Percentiles rank a stretch among this genome's conserved stretches.
These are phyloP conservation scores for Podilymbus podiceps DNA, from an alignment of 2,113 vertebrate species.

Conservation along the genomic window DNA sequence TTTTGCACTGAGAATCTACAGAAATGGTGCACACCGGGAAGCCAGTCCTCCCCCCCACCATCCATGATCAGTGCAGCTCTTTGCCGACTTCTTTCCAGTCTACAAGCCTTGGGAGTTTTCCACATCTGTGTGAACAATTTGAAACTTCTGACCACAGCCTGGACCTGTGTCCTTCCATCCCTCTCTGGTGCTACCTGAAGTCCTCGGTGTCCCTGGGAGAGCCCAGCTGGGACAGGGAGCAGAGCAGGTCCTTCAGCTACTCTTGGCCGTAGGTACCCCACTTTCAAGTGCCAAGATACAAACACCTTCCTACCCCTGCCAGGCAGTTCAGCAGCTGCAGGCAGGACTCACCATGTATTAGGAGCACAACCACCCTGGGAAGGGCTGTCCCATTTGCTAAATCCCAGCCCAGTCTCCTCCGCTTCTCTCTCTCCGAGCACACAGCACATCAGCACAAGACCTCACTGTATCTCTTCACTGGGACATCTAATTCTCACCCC, in stretches of 20 bases:
- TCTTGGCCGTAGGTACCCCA: not conserved
- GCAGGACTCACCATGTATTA: not conserved
- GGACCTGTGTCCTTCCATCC: not conserved
- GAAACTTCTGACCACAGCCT: not conserved
- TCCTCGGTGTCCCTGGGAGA: not conserved
- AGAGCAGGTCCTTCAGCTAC: not conserved
- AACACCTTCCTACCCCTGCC: not conserved
- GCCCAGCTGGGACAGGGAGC: not conserved
- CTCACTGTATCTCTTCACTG: rapidly evolving
- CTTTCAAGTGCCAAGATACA: not conserved
- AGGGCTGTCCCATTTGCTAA: not conserved
- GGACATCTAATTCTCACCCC: not conserved
- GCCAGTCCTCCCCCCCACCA: not conserved
- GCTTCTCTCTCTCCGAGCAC: not conserved
- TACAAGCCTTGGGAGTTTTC: not conserved
- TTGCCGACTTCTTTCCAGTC: not conserved
- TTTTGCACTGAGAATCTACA: not conserved
- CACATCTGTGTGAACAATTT: not conserved
- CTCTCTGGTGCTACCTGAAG: not conserved
- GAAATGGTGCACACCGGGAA: rapidly evolving
- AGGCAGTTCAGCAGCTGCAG: not conserved
- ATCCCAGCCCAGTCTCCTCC: not conserved
- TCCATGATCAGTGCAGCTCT: not conserved
- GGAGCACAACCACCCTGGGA: not conserved
- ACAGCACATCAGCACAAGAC: not conserved